Base-by-base conservation (phyloP, 2,888 invertebrate genomes). In the Drosophila kuntzei region DNA sequence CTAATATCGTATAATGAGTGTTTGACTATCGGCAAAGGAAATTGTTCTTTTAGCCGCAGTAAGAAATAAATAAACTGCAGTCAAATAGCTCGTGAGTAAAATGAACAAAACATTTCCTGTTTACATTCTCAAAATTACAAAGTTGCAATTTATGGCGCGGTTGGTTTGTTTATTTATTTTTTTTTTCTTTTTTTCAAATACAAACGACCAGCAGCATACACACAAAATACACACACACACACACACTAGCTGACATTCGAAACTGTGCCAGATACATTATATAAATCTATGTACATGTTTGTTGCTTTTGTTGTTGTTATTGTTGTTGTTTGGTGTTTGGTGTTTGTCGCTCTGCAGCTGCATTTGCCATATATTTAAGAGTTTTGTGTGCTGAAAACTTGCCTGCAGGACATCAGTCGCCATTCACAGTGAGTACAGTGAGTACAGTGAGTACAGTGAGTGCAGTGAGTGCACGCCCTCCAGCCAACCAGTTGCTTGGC, bases 331-430 rank as follows among this genome's bases (percentile, higher is more conserved):
- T 22, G 22, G 2, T 22, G 29, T 29, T 29, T n/a, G n/a, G 34
- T 34, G 34, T 34, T 34, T 34, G 34, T 32, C 54, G 29, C 34
- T 20, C 53, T 55, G 58, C 44, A 53, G 71, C 36, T 55, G 68
- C 57, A 76, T 76, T 79, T 76, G 62, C 58, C 50, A 78, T 70
- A 76, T 67, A 74, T 86, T 74, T 72, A 74, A 72, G 74, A 78
- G 87, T 70, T 76, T 70, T 74, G 74, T 73, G 68, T 71, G 75
- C 64, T 84, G 76, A 66, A 75, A 87, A 73, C 75, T 76, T 77
- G 77, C 77, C 84, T 76, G 81, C 87, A 79, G 87, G 84, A 87
- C 87, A 87, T 80, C 77, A 87, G 75, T 79, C 79, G 79, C 73
- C 77, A 71, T 74, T 69, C 70, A 51, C 65, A 65, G 63, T 54